Evolutionary conservation across 2,888 invertebrate species (phyloP), one percentile per base, ranked within the genome.

Genomic region (Octonoba sinensis): DNA sequence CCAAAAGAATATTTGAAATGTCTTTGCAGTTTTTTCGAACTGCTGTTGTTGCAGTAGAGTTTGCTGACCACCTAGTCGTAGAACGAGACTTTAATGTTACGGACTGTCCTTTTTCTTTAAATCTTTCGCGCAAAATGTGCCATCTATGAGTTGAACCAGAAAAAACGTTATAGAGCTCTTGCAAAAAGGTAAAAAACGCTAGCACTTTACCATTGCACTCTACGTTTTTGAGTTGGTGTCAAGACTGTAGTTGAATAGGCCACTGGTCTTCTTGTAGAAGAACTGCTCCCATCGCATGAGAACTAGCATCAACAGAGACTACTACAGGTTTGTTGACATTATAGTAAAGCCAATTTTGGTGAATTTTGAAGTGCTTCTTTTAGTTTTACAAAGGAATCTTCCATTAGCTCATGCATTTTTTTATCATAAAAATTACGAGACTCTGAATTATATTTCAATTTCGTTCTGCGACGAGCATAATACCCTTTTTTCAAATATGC

Each of bases 231-330:
- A 15, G 11, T 15, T 8, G 57, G 18, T 57, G 57, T 57, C 11
- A n/a, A 57, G 18, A 18, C 57, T 57, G 11, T 57, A 57, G 57
- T 57, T 18, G 57, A 57, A 57, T 57, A 57, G 57, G 57, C n/a
- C n/a, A n/a, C n/a, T n/a, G n/a, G n/a, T n/a, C n/a, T 57, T 18
- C n/a, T 57, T 57, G 57, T 18, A 20, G 18, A n/a, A 57, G 57
- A 18, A 57, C 18, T 12, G 18, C 57, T 18, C 57, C 57, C n/a
- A 57, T 20, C n/a, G 57, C 57, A 57, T 57, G n/a, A 20, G 57
- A 57, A 57, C 57, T 57, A 20, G 57, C 57, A 57, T 57, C 57
- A 18, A n/a, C 57, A n/a, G n/a, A n/a, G n/a, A n/a, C n/a, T n/a
- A n/a, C 18, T 12, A 57, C 57, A 18, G 57, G n/a, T 15, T 57